Percentiles rank a stretch among this genome's conserved stretches.
phyloP scores from a whole-genome alignment of 1,140 invertebrate genomes.

The Sycophila sp. region DNA sequence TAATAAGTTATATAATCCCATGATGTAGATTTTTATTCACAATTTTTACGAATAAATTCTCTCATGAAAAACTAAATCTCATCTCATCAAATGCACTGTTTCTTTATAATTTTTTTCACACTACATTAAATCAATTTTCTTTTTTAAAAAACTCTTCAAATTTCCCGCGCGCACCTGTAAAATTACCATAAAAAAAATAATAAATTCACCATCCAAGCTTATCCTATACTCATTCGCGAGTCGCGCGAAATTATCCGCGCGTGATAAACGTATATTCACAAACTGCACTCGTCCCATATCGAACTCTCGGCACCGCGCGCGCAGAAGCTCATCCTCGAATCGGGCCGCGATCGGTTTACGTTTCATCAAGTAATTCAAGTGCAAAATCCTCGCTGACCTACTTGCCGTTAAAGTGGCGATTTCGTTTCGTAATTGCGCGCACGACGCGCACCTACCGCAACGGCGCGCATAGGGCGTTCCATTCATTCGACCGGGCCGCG shows the following conservation, averaged over 20 bases:
- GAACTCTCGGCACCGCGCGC: too few relatives aligned
- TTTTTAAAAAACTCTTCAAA: too few relatives aligned
- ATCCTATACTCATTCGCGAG: too few relatives aligned
- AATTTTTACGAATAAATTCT: too few relatives aligned
- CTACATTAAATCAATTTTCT: too few relatives aligned
- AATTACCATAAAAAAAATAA: too few relatives aligned
- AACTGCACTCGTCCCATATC: not conserved
- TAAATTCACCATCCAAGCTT: not conserved
- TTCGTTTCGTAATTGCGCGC: constrained; percentile 24
- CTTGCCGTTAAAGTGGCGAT: constrained; percentile 31
- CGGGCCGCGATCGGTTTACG: constrained; percentile 6
- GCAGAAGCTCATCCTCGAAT: not conserved
- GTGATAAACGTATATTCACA: not conserved
- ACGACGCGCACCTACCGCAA: not conserved
- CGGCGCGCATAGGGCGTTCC: not conserved
- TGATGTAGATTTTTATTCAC: too few relatives aligned
- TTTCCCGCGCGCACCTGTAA: too few relatives aligned
- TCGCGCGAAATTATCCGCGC: not conserved
- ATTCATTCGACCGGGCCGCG: not conserved
- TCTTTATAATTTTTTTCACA: too few relatives aligned
- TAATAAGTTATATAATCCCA: too few relatives aligned
- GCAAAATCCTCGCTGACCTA: constrained; percentile 31
- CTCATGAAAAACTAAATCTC: too few relatives aligned
- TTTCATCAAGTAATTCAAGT: constrained; percentile 30
- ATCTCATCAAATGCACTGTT: too few relatives aligned